Evolutionary conservation across 2,797 vertebrate genomes (phyloP), one percentile per base, ranked within the genome.

Genomic region (Lateolabrax maculatus): DNA sequence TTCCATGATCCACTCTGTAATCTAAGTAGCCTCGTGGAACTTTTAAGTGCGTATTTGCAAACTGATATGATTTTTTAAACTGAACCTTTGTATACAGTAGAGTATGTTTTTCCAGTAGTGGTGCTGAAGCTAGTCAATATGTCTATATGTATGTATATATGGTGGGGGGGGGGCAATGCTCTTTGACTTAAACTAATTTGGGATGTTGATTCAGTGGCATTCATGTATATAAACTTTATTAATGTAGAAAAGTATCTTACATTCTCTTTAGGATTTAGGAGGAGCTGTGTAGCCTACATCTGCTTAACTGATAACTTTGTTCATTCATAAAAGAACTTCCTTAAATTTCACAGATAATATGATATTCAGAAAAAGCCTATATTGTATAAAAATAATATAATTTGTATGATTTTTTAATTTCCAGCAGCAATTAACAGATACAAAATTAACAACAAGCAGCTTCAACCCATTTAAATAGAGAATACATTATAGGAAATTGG

Each of bases 21-120:
- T 90, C 75, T 73, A 78, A 90, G 88, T 83, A 83, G 84, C 64
- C 69, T 86, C 83, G 56, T 58, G 23, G 63, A 82, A 64, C 56
- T 70, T 88, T 78, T 41, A 74, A 73, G 64, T 80, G 56, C 57
- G 41, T 76, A 58, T 61, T 69, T 64, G 55, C 51, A 64, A 57
- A 71, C 21, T 6, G 27, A 53, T 48, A 36, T 23, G 34, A 68
- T 61, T 77, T 12, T 64, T 49, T 36, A 21, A 61, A 75, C 46
- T 48, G 15, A 67, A 63, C 80, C n/a, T 60, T 66, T 83, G 34
- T 75, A 13, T 44, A 23, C 10, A 76, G 29, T 62, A 52, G 29
- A 21, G 49, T 39, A 41, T 48, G 11, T 61, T 80, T 79, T 84
- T 80, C 19, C 9, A 55, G 21, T 16, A 0, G 6, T 43, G 53